phyloP scores from a whole-genome alignment of 2,888 invertebrate genomes.

The Lucinisca nassula region DNA sequence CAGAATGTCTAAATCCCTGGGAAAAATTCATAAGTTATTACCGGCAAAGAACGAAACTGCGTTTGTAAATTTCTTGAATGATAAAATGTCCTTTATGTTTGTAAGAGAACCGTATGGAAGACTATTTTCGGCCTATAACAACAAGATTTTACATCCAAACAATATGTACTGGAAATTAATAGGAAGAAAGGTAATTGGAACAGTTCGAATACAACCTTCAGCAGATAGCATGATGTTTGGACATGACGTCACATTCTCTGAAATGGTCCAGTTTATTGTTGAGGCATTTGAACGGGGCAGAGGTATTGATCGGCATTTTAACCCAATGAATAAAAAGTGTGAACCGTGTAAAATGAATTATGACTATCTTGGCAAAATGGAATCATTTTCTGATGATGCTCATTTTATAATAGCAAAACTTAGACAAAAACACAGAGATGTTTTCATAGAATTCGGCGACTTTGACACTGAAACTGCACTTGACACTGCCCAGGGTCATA shows the following conservation, averaged over 20 bases:
- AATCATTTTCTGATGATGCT: neutral
- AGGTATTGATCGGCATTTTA: neutral
- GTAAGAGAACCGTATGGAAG: neutral
- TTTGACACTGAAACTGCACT: neutral
- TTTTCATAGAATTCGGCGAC: neutral
- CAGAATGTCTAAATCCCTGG: neutral
- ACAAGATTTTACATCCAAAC: neutral
- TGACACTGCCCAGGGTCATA: conserved; percentile 4
- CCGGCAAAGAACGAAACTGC: no score
- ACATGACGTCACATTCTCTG: conserved; percentile 11
- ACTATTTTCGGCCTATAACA: conserved; percentile 13
- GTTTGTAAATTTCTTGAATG: neutral
- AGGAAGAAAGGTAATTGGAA: neutral
- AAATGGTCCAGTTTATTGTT: neutral
- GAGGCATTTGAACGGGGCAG: neutral
- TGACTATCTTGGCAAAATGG: neutral
- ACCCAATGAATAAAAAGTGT: neutral
- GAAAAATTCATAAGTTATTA: neutral
- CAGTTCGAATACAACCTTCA: neutral
- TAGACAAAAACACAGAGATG: neutral
- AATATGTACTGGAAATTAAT: neutral
- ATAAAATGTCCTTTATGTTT: neutral
- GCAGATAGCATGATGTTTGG: neutral
- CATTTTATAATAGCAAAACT: neutral
- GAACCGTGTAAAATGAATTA: neutral